phyloP scores from a whole-genome alignment of 2,113 vertebrate species.

The Sialia sialis region DNA sequence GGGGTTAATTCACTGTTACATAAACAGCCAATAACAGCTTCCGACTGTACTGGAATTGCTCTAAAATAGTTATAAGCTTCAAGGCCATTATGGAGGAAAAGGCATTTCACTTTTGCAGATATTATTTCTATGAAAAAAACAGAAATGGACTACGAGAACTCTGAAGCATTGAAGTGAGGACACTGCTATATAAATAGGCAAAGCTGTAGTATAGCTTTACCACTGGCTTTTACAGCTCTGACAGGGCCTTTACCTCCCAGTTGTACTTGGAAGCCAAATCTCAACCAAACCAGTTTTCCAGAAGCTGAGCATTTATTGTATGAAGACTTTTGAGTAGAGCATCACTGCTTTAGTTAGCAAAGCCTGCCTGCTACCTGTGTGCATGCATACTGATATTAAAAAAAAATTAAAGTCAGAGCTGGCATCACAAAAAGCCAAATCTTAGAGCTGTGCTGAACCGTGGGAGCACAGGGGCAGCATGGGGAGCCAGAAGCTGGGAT shows the following conservation, averaged over 20 bases:
- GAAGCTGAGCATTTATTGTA: neutral
- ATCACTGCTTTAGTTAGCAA: neutral
- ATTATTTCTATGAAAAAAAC: neutral
- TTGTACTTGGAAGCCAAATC: neutral
- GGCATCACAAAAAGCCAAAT: neutral
- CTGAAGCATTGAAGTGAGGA: neutral
- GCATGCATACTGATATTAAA: accelerated
- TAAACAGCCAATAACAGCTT: slow-evolving; percentile 41
- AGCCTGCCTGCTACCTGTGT: neutral
- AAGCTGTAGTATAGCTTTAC: neutral
- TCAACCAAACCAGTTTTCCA: neutral
- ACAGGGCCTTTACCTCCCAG: neutral
- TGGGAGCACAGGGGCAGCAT: neutral
- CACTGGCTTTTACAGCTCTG: neutral
- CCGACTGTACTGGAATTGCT: slow-evolving; percentile 13
- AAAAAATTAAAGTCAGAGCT: neutral
- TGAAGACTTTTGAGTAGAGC: neutral
- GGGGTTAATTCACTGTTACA: slow-evolving; percentile 56
- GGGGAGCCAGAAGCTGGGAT: neutral
- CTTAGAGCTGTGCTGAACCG: neutral
- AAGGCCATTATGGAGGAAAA: neutral
- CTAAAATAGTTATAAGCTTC: slow-evolving; percentile 44
- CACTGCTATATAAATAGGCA: neutral
- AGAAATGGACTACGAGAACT: neutral
- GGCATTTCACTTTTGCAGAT: neutral